phyloP scores from a whole-genome alignment of 2,797 vertebrate species.

The Hemitrygon akajei region DNA sequence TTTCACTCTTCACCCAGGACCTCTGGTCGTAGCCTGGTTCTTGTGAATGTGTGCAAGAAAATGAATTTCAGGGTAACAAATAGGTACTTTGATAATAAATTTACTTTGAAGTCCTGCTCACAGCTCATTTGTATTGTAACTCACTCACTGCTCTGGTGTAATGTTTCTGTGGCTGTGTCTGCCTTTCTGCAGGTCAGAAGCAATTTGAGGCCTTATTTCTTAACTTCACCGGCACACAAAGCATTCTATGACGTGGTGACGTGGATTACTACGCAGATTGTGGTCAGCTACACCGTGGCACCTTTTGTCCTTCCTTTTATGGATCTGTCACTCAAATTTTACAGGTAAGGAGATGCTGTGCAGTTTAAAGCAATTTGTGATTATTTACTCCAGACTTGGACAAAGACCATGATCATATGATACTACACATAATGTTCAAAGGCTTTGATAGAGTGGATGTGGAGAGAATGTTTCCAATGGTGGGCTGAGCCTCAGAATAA shows the following conservation, averaged over 20 bases:
- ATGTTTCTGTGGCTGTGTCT: neutral
- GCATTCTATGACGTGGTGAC: constrained; percentile 40
- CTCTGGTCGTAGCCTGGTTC: too few relatives aligned
- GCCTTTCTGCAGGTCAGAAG: constrained; percentile 1
- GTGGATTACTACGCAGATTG: constrained; percentile 41
- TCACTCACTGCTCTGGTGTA: neutral
- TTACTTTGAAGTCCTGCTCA: too few relatives aligned
- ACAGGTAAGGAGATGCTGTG: constrained; percentile 39
- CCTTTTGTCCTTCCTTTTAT: constrained; percentile 41
- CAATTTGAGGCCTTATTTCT: constrained; percentile 32
- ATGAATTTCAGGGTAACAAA: too few relatives aligned
- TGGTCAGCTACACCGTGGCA: constrained; percentile 42
- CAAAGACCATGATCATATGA: too few relatives aligned
- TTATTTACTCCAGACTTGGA: neutral
- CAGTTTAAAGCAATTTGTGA: neutral
- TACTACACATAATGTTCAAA: too few relatives aligned
- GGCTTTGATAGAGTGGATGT: too few relatives aligned
- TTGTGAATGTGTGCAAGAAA: too few relatives aligned
- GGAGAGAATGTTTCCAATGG: too few relatives aligned
- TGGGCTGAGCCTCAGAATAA: too few relatives aligned
- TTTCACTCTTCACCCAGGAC: too few relatives aligned
- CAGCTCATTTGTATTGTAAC: neutral
- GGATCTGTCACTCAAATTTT: constrained; percentile 40
- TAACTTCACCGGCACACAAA: constrained; percentile 19
- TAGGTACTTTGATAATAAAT: too few relatives aligned